Evolutionary conservation across 1,140 invertebrate species (phyloP), one percentile per base, ranked within the genome.

Genomic region (Piezodorus guildinii): DNA sequence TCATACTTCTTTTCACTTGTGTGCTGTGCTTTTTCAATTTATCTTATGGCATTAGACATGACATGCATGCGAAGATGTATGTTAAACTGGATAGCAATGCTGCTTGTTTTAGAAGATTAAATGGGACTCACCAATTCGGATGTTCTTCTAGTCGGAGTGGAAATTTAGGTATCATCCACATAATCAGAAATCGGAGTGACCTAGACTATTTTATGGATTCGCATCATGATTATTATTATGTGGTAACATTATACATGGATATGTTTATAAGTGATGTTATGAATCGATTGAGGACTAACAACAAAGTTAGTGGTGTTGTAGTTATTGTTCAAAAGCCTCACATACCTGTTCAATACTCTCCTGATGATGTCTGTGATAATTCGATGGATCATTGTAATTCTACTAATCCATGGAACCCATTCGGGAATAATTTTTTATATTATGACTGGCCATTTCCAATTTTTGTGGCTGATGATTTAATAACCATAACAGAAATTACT

Each of bases 61-160:
- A 67, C 19, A 67, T 70, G 21, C 61, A 70, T 62, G 83, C 88
- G 69, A 86, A 85, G 77, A 92, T 95, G 76, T 94, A 93, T 73
- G 79, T 84, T 69, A 74, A 81, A 10, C 82, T 94, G 49, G 77
- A 83, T 69, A 85, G 83, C 49, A 78, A 80, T 56, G 78, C 83
- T 64, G 83, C 85, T 59, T 96, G 93, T 78, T 93, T 93, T 72
- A 80, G 91, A 68, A 79, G 89, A 67, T 76, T 96, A 45, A 96
- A 96, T 81, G 90, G 85, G 52, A 95, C 93, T 19, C 90, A 96
- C 79, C 89, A 94, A 74, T 85, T 89, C 72, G 94, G 94, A 64
- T 96, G 93, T 76, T 83, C 87, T 44, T 92, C 52, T 5, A 23
- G 9, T 23, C 19, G 52, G 27, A 25, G 21, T 16, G 52, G 52